Evolutionary conservation across 2,113 vertebrate species (phyloP).

Genomic region (Martes martes): DNA sequence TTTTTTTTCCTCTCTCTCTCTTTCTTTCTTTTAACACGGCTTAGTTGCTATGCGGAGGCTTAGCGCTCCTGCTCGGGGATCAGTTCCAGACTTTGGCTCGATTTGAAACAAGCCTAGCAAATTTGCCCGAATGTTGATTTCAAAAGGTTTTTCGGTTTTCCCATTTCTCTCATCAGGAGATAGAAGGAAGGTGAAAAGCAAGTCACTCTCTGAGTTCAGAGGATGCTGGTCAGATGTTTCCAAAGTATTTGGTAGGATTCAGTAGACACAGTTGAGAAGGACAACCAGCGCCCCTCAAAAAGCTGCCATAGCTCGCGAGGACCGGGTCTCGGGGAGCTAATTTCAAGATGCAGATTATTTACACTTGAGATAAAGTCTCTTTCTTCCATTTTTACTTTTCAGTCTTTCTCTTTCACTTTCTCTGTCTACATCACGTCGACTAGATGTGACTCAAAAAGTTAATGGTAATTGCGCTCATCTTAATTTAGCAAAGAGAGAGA

Average conservation of each 20-base stretch:
- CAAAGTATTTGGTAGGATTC: background rate
- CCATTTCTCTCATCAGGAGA: slow-evolving; percentile 62
- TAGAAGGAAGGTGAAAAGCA: slow-evolving; percentile 44
- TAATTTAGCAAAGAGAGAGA: slow-evolving; percentile 79
- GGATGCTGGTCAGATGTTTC: background rate
- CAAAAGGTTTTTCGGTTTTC: slow-evolving; percentile 67
- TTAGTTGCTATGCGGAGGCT: slow-evolving; percentile 83
- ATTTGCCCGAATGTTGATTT: slow-evolving; percentile 70
- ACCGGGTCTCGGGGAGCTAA: slow-evolving; percentile 25
- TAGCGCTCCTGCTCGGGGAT: slow-evolving; percentile 72
- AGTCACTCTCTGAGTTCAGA: slow-evolving; percentile 32
- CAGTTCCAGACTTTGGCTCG: slow-evolving; percentile 80
- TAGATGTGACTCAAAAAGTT: slow-evolving; percentile 83
- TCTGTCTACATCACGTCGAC: slow-evolving; percentile 75
- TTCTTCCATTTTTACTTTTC: background rate
- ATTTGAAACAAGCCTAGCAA: slow-evolving; percentile 74
- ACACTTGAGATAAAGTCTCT: slow-evolving; percentile 45
- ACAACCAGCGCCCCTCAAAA: background rate
- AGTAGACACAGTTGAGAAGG: background rate
- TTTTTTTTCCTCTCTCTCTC: background rate
- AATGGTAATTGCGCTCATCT: slow-evolving; percentile 84
- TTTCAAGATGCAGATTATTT: slow-evolving; percentile 73
- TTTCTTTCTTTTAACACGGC: background rate
- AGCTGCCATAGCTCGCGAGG: background rate
- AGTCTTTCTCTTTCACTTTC: slow-evolving; percentile 35